These are phyloP conservation scores for Spizaetus ornatus DNA, from an alignment of 2,113 vertebrate species.

Conservation along the genomic window DNA sequence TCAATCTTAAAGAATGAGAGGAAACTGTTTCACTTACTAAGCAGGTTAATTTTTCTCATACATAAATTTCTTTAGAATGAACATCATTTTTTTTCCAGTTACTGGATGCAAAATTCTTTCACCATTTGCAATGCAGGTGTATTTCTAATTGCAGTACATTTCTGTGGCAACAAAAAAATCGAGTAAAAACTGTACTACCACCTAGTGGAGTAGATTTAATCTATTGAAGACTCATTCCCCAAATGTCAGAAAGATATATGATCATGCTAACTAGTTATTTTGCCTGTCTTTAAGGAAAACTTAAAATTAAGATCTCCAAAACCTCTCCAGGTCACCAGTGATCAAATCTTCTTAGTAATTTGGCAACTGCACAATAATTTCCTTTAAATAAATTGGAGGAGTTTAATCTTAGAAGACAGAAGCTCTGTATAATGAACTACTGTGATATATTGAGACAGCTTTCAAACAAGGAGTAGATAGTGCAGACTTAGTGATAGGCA, in stretches of 20 bases:
- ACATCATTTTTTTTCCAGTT: neutral
- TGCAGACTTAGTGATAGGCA: neutral
- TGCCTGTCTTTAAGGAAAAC: neutral
- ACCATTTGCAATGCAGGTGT: neutral
- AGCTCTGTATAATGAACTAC: neutral
- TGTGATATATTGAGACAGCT: neutral
- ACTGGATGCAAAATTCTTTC: neutral
- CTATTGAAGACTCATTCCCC: neutral
- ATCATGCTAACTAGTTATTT: neutral
- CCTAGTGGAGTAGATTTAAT: neutral
- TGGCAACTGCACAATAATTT: neutral
- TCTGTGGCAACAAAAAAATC: neutral
- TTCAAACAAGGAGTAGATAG: neutral
- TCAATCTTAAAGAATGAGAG: conserved; percentile 77
- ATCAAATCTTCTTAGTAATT: neutral
- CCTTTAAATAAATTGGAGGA: neutral
- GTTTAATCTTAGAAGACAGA: neutral
- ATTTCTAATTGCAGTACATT: neutral
- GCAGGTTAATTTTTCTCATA: neutral
- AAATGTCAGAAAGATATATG: neutral
- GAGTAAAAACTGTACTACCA: neutral
- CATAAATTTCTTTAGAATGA: neutral
- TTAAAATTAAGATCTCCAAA: neutral
- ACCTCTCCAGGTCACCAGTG: neutral
- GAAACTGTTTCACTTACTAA: neutral